Percentiles rank a stretch among this genome's conserved stretches.
phyloP scores from a whole-genome alignment of 2,797 vertebrate genomes.

The Propithecus perrieri region DNA sequence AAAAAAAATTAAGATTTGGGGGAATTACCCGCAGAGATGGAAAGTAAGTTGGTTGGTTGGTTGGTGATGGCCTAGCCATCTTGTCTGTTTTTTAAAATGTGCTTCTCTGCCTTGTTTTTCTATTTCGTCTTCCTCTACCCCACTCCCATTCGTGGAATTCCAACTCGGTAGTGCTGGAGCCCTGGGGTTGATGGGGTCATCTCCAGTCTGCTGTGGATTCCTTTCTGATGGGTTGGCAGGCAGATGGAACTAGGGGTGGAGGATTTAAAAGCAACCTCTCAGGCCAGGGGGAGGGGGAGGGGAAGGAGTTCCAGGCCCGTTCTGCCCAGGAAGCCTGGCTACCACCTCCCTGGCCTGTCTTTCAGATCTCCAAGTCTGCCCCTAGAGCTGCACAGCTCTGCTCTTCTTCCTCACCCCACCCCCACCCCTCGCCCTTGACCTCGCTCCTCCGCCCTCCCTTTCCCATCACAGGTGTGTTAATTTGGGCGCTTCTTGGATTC shows the following conservation, averaged over 20 bases:
- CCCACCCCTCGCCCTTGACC: conserved; percentile 75
- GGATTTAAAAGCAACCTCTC: conserved; percentile 25
- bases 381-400: not conserved
- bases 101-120: conserved; percentile 80
- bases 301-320: not conserved
- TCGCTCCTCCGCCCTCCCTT: conserved; percentile 78
- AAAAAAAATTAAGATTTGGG: conserved; percentile 46
- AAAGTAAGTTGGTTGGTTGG: conserved; percentile 63
- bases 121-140: conserved; percentile 52
- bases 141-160: conserved; percentile 58
- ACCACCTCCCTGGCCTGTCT: not conserved
- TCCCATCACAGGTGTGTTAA: conserved; percentile 98
- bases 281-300: not conserved
- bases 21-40: conserved; percentile 17
- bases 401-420: conserved; percentile 62
- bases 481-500: conserved; percentile 99
- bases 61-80: conserved; percentile 56
- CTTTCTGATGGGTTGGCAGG: conserved; percentile 41
- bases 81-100: conserved; percentile 53
- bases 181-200: conserved; percentile 30
- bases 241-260: conserved; percentile 29
- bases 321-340: not conserved
- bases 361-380: not conserved
- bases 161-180: conserved; percentile 51
- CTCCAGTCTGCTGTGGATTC: conserved; percentile 55